Evolutionary conservation across 1,140 invertebrate species (phyloP), one percentile per base, ranked within the genome.

Genomic region (Dreissena rostriformis): DNA sequence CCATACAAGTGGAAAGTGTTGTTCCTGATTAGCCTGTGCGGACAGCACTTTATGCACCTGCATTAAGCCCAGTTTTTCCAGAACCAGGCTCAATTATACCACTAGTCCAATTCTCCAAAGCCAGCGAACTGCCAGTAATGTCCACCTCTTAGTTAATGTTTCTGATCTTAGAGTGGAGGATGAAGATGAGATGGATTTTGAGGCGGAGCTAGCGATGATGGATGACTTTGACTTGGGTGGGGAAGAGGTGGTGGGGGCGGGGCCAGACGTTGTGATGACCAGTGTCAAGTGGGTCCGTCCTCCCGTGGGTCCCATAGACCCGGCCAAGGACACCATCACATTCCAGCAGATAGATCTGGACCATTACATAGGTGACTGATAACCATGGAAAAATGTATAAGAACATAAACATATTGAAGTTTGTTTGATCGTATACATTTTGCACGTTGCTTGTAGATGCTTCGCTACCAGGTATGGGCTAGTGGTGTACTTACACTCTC

Each of bases 261-360:
- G 89, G 12, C 91, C 91, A 39, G 86, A 88, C 22, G 63, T 86
- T 65, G 81, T 82, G 65, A 39, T 66, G 12, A 86, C 91, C 11
- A 91, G 85, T 80, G 66, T 80, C 0, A 92, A 92, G 73, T 96
- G 95, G 95, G 92, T 90, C 61, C 95, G 98, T 86, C 97, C 97
- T 24, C 87, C 95, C 57, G 93, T 96, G 8, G 96, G 96, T 22
- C 49, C 67, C 11, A 52, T 93, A 10, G 91, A 98, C 15, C 93
- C 98, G 93, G 95, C 96, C 7, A 91, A 92, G 61, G 96, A 98
- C 90, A 92, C 92, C 19, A 91, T 99, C 70, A 94, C 95, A 53
- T 93, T 93, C 74, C 92, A 93, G 63, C 93, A 93, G 78, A 84
- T 93, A 57, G 98, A 99, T 92, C 95, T 99, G 78, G 98, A 99